Evolutionary conservation across 2,888 invertebrate genomes (phyloP), one percentile per base, ranked within the genome.

Genomic region (Darwinula stevensoni): DNA sequence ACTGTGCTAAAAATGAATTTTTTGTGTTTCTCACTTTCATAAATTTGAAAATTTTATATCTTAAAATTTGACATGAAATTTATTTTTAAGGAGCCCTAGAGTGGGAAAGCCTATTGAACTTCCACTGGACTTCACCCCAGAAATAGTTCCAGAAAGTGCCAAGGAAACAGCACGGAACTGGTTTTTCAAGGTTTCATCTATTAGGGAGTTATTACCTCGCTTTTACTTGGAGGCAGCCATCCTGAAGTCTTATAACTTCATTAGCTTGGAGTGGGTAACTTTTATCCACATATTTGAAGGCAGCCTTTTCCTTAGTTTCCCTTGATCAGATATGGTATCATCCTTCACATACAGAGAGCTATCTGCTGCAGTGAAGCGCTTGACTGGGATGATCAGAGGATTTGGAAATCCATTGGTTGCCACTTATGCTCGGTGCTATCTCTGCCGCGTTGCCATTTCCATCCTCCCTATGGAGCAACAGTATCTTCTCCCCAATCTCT

Each of bases 121-220:
- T 80, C n/a, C n/a, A n/a, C n/a, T n/a, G n/a, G n/a, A n/a, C n/a
- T n/a, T n/a, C n/a, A n/a, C n/a, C 44, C 62, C 74, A 1, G 67
- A 68, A 39, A 65, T 68, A 55, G 70, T 84, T 4, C 65, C 39
- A n/a, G 80, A 80, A 47, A 59, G 67, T 31, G 84, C 86, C 0
- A 80, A 78, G 50, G 91, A 91, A 54, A 94, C 88, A 0, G 88
- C 88, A 47, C 67, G 78, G 40, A 97, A 97, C 57, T 97, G 97
- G 97, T 82, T 97, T 56, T 88, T 78, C 52, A 97, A 97, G 61
- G 80, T 94, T 48, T 82, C 91, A 1, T 91, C 91, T 1, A 88
- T 97, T 42, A 59, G 88, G 39, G 94, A 97, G 52, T 54, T 97
- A 4, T 62, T 97, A 30, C 91, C 94, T 1, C 58, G 82, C 35